These are phyloP conservation scores for Clusia tigrina DNA, from an alignment of 2,888 invertebrate species.

Conservation along the genomic window DNA sequence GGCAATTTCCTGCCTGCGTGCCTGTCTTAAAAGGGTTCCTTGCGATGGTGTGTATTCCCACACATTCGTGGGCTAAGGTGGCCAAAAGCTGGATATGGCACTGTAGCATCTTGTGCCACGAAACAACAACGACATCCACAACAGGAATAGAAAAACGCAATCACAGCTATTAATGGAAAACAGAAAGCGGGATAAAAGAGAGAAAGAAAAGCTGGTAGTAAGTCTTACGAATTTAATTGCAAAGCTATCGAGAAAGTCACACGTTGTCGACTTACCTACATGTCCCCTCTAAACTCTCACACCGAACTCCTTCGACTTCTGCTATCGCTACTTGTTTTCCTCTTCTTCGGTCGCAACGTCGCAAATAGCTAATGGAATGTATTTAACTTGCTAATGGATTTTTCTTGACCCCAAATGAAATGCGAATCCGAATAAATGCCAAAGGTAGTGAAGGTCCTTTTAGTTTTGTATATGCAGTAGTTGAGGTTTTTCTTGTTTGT, in stretches of 20 bases:
- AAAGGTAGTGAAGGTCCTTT: too few relatives aligned
- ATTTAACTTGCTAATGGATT: conserved; percentile 64
- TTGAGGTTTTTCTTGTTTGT: too few relatives aligned
- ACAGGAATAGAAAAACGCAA: not conserved
- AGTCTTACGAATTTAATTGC: conserved; percentile 46
- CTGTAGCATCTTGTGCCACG: not conserved
- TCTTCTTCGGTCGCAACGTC: conserved; percentile 29
- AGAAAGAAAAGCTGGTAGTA: conserved; percentile 18
- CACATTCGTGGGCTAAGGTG: too few relatives aligned
- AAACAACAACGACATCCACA: not conserved
- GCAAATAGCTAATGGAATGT: conserved; percentile 60
- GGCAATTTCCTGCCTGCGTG: not conserved
- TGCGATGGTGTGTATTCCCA: not conserved
- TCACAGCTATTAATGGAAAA: conserved; percentile 23
- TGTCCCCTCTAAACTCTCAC: not conserved
- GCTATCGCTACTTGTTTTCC: conserved; percentile 16
- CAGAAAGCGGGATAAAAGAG: not conserved
- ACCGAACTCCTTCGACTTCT: not conserved
- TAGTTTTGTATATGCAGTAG: too few relatives aligned
- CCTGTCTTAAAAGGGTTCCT: conserved; percentile 5
- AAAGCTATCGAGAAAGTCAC: conserved; percentile 34
- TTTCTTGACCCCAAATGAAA: conserved; percentile 63
- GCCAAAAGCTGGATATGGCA: too few relatives aligned
- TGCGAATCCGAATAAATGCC: too few relatives aligned
- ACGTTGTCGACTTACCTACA: not conserved